phyloP scores from a whole-genome alignment of 2,888 invertebrate species.

The Metellina segmentata region DNA sequence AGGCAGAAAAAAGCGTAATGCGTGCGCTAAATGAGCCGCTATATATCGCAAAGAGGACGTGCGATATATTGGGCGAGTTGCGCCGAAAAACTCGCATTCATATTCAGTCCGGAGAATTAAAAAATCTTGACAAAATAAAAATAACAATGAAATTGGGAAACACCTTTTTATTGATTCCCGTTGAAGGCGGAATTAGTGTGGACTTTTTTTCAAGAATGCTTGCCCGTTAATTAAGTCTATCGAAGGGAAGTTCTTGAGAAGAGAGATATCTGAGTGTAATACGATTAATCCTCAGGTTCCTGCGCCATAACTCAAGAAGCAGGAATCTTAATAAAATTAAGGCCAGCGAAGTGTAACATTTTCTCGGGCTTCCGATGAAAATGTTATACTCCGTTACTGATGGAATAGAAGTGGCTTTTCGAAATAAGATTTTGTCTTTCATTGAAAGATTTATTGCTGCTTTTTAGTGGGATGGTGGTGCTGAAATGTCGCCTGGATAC shows the following conservation, averaged over 20 bases:
- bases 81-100: constrained; percentile 26
- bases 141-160: constrained; percentile 41
- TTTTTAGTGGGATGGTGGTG: constrained; percentile 25
- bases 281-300: constrained; percentile 60
- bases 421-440: constrained; percentile 47
- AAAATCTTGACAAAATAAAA: constrained; percentile 47
- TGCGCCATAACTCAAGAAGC: constrained; percentile 53
- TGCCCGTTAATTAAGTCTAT: constrained; percentile 62
- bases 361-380: constrained; percentile 40
- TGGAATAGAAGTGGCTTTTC: constrained; percentile 38
- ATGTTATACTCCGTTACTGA: constrained; percentile 54
- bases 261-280: constrained; percentile 56
- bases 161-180: constrained; percentile 53
- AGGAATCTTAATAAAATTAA: constrained; percentile 66
- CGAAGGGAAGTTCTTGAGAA: constrained; percentile 39
- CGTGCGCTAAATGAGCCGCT: constrained; percentile 17
- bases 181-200: constrained; percentile 43
- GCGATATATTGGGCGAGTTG: constrained; percentile 13
- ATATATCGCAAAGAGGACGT: not conserved
- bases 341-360: constrained; percentile 46
- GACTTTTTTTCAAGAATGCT: constrained; percentile 40
- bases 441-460: constrained; percentile 54
- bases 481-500: constrained; percentile 12
- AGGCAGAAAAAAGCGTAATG: not conserved
- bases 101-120: constrained; percentile 23